Evolutionary conservation across 2,797 vertebrate species (phyloP).

Genomic region (Mormyrops attenuatus): DNA sequence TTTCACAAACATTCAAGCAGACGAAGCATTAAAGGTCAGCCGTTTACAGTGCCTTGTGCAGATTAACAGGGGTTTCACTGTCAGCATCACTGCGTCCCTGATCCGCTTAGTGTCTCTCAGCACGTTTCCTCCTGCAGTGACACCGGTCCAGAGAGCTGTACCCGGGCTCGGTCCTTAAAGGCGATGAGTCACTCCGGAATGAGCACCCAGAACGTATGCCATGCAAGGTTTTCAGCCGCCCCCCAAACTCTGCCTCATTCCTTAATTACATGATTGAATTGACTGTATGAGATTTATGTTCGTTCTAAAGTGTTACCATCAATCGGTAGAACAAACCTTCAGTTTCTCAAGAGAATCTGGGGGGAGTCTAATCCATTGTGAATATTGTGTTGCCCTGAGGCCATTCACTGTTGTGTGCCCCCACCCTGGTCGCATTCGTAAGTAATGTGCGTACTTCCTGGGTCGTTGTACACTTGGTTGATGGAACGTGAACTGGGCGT

Average conservation of each 20-base stretch:
- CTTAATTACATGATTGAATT: not conserved
- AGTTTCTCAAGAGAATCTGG: not conserved
- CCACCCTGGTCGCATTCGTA: not conserved
- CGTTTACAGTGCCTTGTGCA: not conserved
- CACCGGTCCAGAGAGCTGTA: not conserved
- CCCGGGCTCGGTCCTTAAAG: not conserved
- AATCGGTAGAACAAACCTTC: not conserved
- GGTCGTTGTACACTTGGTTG: not conserved
- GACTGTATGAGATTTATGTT: not conserved
- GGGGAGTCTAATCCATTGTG: not conserved
- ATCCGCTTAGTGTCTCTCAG: not conserved
- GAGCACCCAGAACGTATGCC: not conserved
- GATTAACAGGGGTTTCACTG: not conserved
- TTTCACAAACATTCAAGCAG: not conserved
- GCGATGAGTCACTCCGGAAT: not conserved
- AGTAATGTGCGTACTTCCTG: not conserved
- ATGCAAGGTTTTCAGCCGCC: not conserved
- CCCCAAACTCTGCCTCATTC: not conserved
- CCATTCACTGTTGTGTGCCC: not conserved
- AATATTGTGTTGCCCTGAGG: not conserved
- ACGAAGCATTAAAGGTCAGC: not conserved
- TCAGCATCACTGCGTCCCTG: not conserved
- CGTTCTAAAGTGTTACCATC: not conserved
- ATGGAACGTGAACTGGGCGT: not conserved
- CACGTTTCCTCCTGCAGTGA: not conserved